Evolutionary conservation across 2,888 invertebrate genomes (phyloP), one percentile per base, ranked within the genome.

Genomic region (Erebia epiphron): DNA sequence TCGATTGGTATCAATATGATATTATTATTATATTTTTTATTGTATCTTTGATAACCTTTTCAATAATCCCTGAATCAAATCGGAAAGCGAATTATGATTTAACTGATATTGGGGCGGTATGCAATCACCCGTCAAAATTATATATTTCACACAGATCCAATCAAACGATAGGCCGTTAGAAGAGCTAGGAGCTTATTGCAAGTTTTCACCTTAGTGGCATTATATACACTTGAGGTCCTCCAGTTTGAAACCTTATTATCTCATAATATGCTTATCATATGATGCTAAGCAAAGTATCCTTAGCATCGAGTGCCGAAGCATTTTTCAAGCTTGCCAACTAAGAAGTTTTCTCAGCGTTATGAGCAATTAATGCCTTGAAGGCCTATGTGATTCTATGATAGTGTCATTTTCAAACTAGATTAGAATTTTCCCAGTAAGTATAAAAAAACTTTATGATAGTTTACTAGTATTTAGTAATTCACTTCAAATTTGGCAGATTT

Each of bases 141-240:
- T 49, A 62, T 62, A 60, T 60, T 60, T 41, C 41, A 60, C 60
- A 60, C 46, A 62, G 49, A 49, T 62, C 46, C 21, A 14, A 75
- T 70, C 68, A 52, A 50, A 61, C 71, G 73, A 76, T 71, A 54
- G 52, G 64, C 43, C 63, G 65, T 70, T 8, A 62, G n/a, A n/a
- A 49, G 41, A 67, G 46, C 50, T 57, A 70, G 67, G 21, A 67
- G 67, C n/a, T 62, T 73, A 66, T 67, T 46, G 50, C 35, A 58
- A 49, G 67, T 69, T 67, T 70, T 46, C 60, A 72, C 41, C 67
- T 67, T 61, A 67, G 61, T 65, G 64, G 50, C 52, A 41, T 63
- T 18, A n/a, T n/a, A n/a, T n/a, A 57, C 46, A 58, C 60, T 62
- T 54, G 56, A 64, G 35, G 56, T 13, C 43, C 52, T 57, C 13